Evolutionary conservation across 2,888 invertebrate species (phyloP).

Genomic region (Eupithecia centaureata): DNA sequence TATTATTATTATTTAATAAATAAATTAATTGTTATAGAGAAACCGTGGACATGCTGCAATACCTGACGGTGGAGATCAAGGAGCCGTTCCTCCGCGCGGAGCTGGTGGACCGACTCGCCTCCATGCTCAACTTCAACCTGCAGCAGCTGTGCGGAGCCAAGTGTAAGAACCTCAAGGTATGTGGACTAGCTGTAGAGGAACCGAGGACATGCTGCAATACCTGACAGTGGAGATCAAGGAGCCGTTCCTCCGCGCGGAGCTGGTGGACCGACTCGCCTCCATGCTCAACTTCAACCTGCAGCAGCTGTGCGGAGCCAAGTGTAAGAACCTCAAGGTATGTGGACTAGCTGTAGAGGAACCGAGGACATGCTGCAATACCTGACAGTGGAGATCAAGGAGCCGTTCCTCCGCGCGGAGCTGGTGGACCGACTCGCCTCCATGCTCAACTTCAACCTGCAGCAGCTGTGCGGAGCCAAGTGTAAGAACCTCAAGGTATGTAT

Average conservation of each 20-base stretch:
- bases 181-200: too few relatives aligned
- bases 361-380: constrained; percentile 99
- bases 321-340: constrained; percentile 93
- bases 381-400: constrained; percentile 96
- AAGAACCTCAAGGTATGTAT: constrained; percentile 89
- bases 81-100: constrained; percentile 97
- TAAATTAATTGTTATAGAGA: too few relatives aligned
- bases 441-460: constrained; percentile 99
- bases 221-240: constrained; percentile 97
- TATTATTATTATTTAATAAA: too few relatives aligned
- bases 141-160: constrained; percentile 98
- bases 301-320: constrained; percentile 98
- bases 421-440: constrained; percentile 98
- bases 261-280: constrained; percentile 96
- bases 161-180: constrained; percentile 94
- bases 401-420: constrained; percentile 96
- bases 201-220: constrained; percentile 99
- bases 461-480: constrained; percentile 98
- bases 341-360: constrained; percentile 91
- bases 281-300: constrained; percentile 99
- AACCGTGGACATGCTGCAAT: constrained; percentile 99
- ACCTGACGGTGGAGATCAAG: constrained; percentile 96
- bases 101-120: constrained; percentile 96
- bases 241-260: constrained; percentile 96
- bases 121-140: constrained; percentile 99